Base-by-base conservation (phyloP, 1,140 invertebrate genomes). In the Lordiphosa collinella region DNA sequence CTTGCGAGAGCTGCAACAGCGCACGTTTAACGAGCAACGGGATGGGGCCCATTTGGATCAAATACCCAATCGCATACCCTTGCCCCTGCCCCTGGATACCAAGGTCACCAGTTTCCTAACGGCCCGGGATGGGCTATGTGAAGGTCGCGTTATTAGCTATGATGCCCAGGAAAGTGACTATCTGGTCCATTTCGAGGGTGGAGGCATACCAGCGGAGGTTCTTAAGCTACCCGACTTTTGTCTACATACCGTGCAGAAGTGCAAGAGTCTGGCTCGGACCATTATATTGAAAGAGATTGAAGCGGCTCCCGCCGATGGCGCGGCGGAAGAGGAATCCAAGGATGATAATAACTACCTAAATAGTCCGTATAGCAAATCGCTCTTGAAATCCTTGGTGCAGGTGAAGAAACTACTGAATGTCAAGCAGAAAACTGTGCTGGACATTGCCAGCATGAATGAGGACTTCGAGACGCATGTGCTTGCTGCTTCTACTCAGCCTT, bases 1-100 rank as follows among this genome's bases (percentile, higher is more conserved):
- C 16, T 36, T 80, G 12, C 66, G 65, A 0, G 32, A 47, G 11
- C 35, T 67, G 52, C 76, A 75, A 44, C 47, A 62, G 35, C 14
- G 36, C 4, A 51, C 29, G 0, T 49, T 44, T 14, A 37, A 59
- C 13, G 0, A 5, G 12, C 9, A 41, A 6, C 9, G 47, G 12
- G 32, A 60, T n/a, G 4, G 1, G 0, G 1, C 6, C 4, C 38
- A 29, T 1, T 10, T 58, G 37, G 41, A 69, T 6, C 36, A 47
- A 7, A 40, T 79, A 35, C 70, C 76, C 5, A 58, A 46, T 1
- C 34, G 35, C 0, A 50, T 80, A 4, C 55, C 75, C 1, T 4
- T 74, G 13, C 56, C 70, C 0, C 10, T 80, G 14, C 0, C 50
- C 1, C 7, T 36, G 8, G 37, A 65, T 5, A 29, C 53, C 10